phyloP scores from a whole-genome alignment of 2,797 vertebrate genomes.

The Ispidina picta region DNA sequence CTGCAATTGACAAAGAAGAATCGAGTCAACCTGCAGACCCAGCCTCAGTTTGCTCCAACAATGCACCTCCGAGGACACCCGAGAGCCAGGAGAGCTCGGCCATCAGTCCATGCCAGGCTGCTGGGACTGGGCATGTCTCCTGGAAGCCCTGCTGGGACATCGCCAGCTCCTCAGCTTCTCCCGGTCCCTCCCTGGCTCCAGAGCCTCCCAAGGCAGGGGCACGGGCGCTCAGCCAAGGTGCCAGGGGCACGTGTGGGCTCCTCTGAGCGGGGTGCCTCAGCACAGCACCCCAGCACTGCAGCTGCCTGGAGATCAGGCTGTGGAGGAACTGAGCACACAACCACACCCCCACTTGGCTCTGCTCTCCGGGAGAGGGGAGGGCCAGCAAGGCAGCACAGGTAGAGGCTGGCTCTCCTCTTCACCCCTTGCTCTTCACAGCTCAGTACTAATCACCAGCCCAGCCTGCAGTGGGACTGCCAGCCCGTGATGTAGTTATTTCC shows the following conservation, averaged over 20 bases:
- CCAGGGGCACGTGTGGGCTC: too few relatives aligned
- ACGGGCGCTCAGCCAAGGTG: fast-evolving
- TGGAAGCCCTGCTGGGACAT: neutral
- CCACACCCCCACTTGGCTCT: neutral
- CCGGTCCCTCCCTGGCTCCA: neutral
- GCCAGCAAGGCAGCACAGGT: neutral
- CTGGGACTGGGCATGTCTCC: neutral
- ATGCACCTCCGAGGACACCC: constrained; percentile 16
- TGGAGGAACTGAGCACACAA: too few relatives aligned
- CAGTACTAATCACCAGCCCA: constrained; percentile 84
- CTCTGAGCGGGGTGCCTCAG: too few relatives aligned
- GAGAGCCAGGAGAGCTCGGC: neutral
- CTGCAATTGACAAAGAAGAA: constrained; percentile 27
- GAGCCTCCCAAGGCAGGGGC: neutral
- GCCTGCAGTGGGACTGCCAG: constrained; percentile 76
- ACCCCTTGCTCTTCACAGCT: constrained; percentile 92
- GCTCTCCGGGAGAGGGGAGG: neutral
- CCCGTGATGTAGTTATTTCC: constrained; percentile 97
- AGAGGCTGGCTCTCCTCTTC: constrained; percentile 44
- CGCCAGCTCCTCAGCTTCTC: fast-evolving
- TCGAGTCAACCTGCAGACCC: constrained; percentile 23
- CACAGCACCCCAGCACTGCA: too few relatives aligned
- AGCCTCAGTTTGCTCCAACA: constrained; percentile 2
- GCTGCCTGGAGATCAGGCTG: too few relatives aligned
- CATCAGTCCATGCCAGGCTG: neutral